Percentiles rank a stretch among this genome's conserved stretches.
Evolutionary conservation across 2,113 vertebrate genomes (phyloP).

Genomic region (Proteles cristata): DNA sequence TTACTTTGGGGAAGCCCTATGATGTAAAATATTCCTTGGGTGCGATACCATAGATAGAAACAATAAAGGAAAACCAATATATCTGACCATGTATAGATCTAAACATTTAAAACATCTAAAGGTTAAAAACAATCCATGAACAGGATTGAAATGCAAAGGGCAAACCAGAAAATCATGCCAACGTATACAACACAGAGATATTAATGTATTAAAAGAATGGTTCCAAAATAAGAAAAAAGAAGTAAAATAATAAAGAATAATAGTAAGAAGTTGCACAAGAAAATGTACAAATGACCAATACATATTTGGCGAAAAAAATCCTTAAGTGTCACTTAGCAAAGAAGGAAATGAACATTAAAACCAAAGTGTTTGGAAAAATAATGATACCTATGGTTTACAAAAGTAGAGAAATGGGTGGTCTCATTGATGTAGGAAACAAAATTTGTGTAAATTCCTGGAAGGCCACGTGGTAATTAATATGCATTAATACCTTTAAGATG

Average conservation of each 20-base stretch:
- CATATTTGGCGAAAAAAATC: background rate
- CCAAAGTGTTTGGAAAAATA: background rate
- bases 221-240: conserved; percentile 32
- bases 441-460: background rate
- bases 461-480: background rate
- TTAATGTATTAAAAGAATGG: background rate
- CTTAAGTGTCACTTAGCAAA: background rate
- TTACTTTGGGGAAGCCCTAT: background rate
- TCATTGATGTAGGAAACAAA: background rate
- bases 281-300: background rate
- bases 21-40: background rate
- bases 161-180: background rate
- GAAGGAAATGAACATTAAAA: background rate
- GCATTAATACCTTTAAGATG: background rate
- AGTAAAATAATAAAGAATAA: background rate
- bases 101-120: background rate
- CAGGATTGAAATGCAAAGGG: background rate
- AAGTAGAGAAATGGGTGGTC: background rate
- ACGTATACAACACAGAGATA: background rate
- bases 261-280: background rate
- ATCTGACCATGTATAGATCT: background rate
- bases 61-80: background rate
- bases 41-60: background rate
- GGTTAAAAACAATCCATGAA: background rate
- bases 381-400: background rate